Evolutionary conservation across 1,140 invertebrate species (phyloP).

Genomic region (Brachionus sp.): DNA sequence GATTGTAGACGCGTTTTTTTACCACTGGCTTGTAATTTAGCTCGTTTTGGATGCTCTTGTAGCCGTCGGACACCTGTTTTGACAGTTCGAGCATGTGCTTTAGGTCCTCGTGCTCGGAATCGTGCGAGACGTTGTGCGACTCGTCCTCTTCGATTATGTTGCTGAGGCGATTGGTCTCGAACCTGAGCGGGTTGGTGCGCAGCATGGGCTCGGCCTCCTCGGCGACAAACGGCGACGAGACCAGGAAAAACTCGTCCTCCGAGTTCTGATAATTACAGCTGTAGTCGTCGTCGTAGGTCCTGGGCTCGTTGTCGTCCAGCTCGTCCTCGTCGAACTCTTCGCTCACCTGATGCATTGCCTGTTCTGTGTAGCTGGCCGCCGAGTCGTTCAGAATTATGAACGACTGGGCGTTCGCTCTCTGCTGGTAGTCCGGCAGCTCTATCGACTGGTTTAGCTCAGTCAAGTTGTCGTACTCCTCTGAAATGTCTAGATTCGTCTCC

Average conservation of each 20-base stretch:
- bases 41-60: constrained; percentile 21
- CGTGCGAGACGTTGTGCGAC: neutral
- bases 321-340: constrained; percentile 38
- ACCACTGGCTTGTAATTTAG: constrained; percentile 12
- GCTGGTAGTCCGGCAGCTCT: neutral
- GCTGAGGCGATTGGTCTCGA: constrained; percentile 16
- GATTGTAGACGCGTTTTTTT: constrained; percentile 34
- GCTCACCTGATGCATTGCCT: neutral
- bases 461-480: constrained; percentile 34
- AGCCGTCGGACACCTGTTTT: neutral
- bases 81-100: constrained; percentile 21
- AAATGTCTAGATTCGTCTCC: neutral
- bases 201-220: neutral
- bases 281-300: constrained; percentile 22
- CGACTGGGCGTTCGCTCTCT: neutral
- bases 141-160: constrained; percentile 45
- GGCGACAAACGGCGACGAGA: neutral
- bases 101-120: constrained; percentile 3
- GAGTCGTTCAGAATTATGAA: constrained; percentile 37
- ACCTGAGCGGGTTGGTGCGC: neutral
- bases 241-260: constrained; percentile 38
- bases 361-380: neutral
- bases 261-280: neutral
- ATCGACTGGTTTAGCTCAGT: neutral
- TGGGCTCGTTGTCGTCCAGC: neutral